phyloP scores from a whole-genome alignment of 2,113 vertebrate genomes.

The Coptodon rendalli region DNA sequence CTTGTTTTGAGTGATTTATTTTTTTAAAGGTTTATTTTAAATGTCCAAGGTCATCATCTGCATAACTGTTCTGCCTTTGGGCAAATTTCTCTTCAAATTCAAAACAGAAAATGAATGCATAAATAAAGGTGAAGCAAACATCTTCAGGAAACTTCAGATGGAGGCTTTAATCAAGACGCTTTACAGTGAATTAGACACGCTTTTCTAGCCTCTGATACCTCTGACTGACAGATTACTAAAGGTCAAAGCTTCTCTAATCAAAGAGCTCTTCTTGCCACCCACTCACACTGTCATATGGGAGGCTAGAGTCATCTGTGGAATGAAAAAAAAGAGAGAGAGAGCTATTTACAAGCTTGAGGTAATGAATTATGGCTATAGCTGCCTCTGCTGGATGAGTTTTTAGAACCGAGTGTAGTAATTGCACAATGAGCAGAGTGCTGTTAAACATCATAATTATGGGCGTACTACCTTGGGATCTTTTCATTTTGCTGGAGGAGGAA shows the following conservation, averaged over 20 bases:
- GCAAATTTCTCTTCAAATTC: not conserved
- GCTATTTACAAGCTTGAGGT: conserved; percentile 23
- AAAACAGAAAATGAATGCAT: not conserved
- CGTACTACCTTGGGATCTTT: conserved; percentile 27
- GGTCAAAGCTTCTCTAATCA: conserved; percentile 36
- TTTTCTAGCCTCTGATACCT: not conserved
- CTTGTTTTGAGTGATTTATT: not conserved
- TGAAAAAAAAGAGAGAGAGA: not conserved
- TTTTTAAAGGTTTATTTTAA: not conserved
- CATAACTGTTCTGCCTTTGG: not conserved
- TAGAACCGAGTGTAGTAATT: conserved; percentile 23
- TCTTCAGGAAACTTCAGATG: not conserved
- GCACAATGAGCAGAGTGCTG: conserved; percentile 32
- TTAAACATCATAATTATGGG: conserved; percentile 52
- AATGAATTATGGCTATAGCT: conserved; percentile 18
- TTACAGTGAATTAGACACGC: not conserved
- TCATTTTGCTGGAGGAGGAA: conserved; percentile 9
- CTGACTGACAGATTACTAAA: conserved; percentile 39
- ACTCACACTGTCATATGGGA: not conserved
- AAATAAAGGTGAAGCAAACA: not conserved
- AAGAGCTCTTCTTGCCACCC: not conserved
- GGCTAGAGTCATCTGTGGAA: not conserved
- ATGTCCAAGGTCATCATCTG: not conserved
- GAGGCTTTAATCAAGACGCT: not conserved
- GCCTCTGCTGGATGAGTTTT: conserved; percentile 4